Conservation (phyloP, 2,888 invertebrate genomes). For the Lithophane ornitopus region DNA sequence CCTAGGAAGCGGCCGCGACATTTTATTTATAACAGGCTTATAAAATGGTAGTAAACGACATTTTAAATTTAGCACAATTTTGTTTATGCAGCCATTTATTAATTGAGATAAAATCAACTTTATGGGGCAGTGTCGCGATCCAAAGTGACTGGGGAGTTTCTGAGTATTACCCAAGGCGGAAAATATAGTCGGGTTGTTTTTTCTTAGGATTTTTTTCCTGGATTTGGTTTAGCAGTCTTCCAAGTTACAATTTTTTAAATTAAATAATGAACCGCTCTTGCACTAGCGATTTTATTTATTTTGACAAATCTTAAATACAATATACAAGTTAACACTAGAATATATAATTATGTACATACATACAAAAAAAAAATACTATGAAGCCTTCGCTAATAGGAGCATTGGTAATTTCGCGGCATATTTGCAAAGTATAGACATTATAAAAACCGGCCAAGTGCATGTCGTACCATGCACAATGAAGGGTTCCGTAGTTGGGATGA, state of each 20-base stretch:
- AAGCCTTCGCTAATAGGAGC: too few relatives aligned
- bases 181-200: background rate
- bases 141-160: constrained; percentile 3
- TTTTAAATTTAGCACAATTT: constrained; percentile 42
- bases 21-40: constrained; percentile 35
- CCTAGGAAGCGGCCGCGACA: background rate
- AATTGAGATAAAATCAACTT: constrained; percentile 53
- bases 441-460: too few relatives aligned
- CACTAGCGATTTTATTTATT: background rate
- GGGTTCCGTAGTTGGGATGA: too few relatives aligned
- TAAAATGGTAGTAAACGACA: constrained; percentile 19
- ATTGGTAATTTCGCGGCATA: too few relatives aligned
- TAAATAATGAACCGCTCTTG: background rate
- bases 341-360: too few relatives aligned
- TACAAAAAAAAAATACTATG: too few relatives aligned
- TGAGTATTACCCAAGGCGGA: background rate
- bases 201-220: background rate
- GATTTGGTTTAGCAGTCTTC: too few relatives aligned
- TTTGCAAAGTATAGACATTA: too few relatives aligned
- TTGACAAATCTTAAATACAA: too few relatives aligned
- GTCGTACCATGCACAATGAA: too few relatives aligned
- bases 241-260: background rate
- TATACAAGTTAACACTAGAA: too few relatives aligned
- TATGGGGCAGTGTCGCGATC: constrained; percentile 15
- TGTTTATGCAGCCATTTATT: constrained; percentile 51